Conservation (phyloP, 1,140 invertebrate genomes). For the Halyomorpha halys region DNA sequence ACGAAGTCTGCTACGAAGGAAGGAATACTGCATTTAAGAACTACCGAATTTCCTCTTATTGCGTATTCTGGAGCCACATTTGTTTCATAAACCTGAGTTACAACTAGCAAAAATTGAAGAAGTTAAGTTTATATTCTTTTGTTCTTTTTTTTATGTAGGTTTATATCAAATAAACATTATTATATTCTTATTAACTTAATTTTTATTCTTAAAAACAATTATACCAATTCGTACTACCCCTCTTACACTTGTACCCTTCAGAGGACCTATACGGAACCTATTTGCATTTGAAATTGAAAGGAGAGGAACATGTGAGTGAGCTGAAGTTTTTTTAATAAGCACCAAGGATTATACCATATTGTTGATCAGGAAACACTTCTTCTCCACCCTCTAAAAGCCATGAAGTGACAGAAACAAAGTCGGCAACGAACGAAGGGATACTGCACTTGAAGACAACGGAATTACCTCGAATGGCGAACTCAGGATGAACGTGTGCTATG, state of each 20-base stretch:
- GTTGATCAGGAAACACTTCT: conserved; percentile 31
- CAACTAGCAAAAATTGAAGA: conserved; percentile 47
- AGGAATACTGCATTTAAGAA: conserved; percentile 82
- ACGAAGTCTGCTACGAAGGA: conserved; percentile 80
- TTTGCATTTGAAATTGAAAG: too few species aligned
- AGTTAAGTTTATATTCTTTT: too few species aligned
- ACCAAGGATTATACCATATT: conserved; percentile 38
- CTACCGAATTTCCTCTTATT: conserved; percentile 81
- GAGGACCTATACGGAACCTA: too few species aligned
- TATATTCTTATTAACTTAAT: too few species aligned
- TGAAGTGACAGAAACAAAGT: conserved; percentile 75
- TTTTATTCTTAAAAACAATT: too few species aligned
- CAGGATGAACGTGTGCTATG: conserved; percentile 82
- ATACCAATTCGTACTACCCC: too few species aligned
- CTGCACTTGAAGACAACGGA: conserved; percentile 84
- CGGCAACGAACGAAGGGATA: conserved; percentile 83
- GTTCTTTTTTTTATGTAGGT: too few species aligned
- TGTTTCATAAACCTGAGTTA: conserved; percentile 80
- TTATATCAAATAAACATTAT: too few species aligned
- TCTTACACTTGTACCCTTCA: too few species aligned
- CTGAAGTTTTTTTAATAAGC: background rate
- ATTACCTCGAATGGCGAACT: conserved; percentile 85
- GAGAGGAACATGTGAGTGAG: background rate
- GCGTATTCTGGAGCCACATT: conserved; percentile 86
- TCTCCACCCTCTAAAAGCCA: conserved; percentile 72